Conservation (phyloP, 2,797 vertebrate genomes). For the Parauchenoglanis punctatus region DNA sequence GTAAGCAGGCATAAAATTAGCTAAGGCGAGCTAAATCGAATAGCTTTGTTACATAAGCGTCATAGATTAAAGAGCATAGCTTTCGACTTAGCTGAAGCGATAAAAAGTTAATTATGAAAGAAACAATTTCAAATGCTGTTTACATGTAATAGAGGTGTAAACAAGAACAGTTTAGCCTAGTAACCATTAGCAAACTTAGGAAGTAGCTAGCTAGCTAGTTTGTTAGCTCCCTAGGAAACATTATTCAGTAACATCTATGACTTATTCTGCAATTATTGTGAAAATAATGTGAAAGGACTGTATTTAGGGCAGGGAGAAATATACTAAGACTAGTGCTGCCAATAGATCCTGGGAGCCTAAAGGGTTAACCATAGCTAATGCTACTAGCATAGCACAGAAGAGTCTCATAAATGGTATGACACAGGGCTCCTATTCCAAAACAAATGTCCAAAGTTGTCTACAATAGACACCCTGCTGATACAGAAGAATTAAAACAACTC, state of each 20-base stretch:
- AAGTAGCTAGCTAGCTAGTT: neutral
- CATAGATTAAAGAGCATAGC: neutral
- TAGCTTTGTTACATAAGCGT: neutral
- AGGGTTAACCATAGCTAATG: neutral
- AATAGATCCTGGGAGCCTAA: neutral
- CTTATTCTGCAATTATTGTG: neutral
- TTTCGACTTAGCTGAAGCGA: neutral
- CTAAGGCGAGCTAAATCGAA: neutral
- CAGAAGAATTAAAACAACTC: conserved; percentile 1
- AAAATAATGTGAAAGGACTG: neutral
- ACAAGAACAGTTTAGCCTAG: neutral
- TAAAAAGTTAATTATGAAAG: neutral
- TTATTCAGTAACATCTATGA: neutral
- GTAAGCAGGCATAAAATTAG: neutral
- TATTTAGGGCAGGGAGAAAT: neutral
- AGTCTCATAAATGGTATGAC: neutral
- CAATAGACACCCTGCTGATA: neutral
- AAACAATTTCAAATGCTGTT: neutral
- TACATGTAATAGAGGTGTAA: neutral
- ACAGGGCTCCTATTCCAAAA: neutral
- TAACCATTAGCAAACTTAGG: conserved; percentile 2
- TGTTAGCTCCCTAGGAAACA: neutral
- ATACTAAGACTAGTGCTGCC: too few relatives aligned
- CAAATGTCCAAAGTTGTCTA: neutral
- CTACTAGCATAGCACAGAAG: neutral